A percentile compares a stretch with the other conserved stretches of the same genome.
phyloP scores from a whole-genome alignment of 1,140 invertebrate species.

The Steinernema feltiae region DNA sequence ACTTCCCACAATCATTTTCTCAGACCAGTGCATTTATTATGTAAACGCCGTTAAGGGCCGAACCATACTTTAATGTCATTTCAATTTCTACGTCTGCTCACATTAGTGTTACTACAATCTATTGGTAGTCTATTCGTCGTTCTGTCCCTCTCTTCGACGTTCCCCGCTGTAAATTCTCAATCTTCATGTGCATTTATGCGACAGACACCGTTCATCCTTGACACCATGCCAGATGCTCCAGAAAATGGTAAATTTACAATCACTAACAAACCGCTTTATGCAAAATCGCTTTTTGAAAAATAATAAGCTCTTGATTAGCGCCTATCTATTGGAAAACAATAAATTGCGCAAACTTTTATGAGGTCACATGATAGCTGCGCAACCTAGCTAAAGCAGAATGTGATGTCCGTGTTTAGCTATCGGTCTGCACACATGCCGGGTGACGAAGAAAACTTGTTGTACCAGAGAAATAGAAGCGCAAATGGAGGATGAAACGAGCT shows the following conservation, averaged over 20 bases:
- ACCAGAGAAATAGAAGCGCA: background rate
- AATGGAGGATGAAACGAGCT: background rate
- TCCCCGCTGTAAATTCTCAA: slow-evolving; percentile 2
- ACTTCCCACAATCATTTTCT: no score
- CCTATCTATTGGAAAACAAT: background rate
- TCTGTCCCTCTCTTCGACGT: background rate
- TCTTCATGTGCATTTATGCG: slow-evolving; percentile 8
- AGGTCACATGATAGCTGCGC: background rate
- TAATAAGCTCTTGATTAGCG: no score
- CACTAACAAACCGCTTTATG: background rate
- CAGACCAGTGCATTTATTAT: no score
- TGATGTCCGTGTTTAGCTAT: background rate
- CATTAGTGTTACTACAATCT: background rate
- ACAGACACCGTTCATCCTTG: background rate
- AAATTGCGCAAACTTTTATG: background rate
- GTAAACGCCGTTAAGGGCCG: no score
- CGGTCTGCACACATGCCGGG: background rate
- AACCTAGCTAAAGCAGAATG: background rate
- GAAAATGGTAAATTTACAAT: slow-evolving; percentile 1
- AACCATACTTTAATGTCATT: background rate
- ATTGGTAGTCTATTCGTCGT: background rate
- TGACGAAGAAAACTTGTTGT: background rate
- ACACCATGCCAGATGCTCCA: slow-evolving; percentile 9
- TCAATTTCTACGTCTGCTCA: background rate
- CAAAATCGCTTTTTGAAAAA: background rate